Conservation (phyloP, 2,797 vertebrate genomes). For the Sebastes cheni region DNA sequence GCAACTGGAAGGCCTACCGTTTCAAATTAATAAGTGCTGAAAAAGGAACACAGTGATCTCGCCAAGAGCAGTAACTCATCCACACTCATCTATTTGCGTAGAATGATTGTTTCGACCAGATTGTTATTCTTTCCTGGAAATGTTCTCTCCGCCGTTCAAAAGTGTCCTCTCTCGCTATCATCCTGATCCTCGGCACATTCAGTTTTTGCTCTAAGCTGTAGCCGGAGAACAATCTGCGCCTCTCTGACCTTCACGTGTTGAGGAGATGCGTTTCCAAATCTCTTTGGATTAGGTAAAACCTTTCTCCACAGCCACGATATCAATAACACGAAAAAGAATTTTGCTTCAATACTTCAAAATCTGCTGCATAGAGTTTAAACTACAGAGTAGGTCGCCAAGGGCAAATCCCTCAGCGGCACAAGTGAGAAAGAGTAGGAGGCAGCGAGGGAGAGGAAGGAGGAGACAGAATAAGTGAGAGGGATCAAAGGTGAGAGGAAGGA, state of each 20-base stretch:
- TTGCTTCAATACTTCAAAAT: constrained; percentile 1
- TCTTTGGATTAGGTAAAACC: constrained; percentile 29
- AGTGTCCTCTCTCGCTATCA: not conserved
- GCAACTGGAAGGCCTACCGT: not conserved
- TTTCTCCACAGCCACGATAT: constrained; percentile 20
- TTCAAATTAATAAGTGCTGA: not conserved
- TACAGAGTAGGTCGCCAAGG: constrained; percentile 21
- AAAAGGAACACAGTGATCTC: not conserved
- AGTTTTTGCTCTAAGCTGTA: not conserved
- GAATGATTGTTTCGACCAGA: not conserved
- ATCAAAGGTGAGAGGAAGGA: constrained; percentile 24
- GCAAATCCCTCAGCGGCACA: constrained; percentile 36
- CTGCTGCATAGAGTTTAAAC: constrained; percentile 13
- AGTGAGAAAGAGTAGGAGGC: constrained; percentile 29
- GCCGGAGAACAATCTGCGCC: not conserved
- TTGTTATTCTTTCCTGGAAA: not conserved
- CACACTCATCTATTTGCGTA: not conserved
- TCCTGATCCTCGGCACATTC: not conserved
- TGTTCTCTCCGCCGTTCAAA: not conserved
- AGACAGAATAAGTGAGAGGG: constrained; percentile 17
- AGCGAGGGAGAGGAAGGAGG: constrained; percentile 3
- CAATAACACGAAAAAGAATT: constrained; percentile 13
- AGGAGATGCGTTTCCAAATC: constrained; percentile 37
- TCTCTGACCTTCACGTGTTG: constrained; percentile 44
- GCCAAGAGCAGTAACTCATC: not conserved